Evolutionary conservation across 1,140 invertebrate genomes (phyloP).

Genomic region (Charaxes varanes): DNA sequence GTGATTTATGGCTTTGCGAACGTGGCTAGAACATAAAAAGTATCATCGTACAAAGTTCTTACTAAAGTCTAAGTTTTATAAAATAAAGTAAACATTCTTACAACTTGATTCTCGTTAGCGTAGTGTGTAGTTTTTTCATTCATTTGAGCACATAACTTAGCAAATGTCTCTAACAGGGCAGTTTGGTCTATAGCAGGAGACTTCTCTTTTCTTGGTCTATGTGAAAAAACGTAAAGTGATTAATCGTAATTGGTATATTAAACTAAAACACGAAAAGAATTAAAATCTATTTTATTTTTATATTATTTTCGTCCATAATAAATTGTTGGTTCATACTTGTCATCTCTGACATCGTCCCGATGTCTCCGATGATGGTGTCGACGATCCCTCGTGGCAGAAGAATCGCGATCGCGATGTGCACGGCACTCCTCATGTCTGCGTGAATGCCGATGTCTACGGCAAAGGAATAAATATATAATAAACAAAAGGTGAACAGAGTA

Average conservation of each 20-base stretch:
- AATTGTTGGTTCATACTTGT: constrained; percentile 2
- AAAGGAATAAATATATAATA: neutral
- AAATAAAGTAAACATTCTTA: constrained; percentile 15
- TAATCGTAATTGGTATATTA: neutral
- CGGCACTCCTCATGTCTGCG: constrained; percentile 3
- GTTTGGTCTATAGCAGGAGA: constrained; percentile 31
- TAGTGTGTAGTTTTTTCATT: constrained; percentile 31
- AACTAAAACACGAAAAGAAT: neutral
- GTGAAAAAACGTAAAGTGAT: neutral
- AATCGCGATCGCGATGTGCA: constrained; percentile 28
- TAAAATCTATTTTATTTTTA: neutral
- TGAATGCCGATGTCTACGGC: constrained; percentile 6
- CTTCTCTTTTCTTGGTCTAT: constrained; percentile 30
- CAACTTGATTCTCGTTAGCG: constrained; percentile 22
- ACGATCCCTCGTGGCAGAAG: constrained; percentile 10
- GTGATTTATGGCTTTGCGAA: constrained; percentile 54
- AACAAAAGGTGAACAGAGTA: neutral
- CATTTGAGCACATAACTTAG: constrained; percentile 49
- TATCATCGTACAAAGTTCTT: neutral
- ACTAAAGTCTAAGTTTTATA: neutral
- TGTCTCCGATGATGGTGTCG: constrained; percentile 11
- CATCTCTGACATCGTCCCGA: constrained; percentile 7
- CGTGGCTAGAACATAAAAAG: constrained; percentile 31
- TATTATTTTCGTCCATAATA: too few relatives aligned
- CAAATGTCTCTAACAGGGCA: constrained; percentile 49